Evolutionary conservation across 2,797 vertebrate genomes (phyloP), one percentile per base, ranked within the genome.

Genomic region (Phaenicophaeus curvirostris): DNA sequence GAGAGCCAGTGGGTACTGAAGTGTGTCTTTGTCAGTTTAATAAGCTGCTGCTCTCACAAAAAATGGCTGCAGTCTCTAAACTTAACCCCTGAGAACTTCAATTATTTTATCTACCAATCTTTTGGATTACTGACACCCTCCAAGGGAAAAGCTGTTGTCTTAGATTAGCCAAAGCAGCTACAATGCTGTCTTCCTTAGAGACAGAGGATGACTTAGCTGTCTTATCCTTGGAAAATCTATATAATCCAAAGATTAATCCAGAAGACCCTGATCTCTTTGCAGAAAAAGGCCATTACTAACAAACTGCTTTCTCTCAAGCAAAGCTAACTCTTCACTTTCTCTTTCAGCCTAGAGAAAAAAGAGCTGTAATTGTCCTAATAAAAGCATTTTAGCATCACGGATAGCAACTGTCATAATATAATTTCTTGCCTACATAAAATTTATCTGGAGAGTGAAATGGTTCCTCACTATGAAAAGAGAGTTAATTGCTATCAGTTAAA

Each of bases 21-120:
- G 94, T 97, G 86, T 89, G 93, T 83, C 82, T 97, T 97, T 96
- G 94, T 96, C 94, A 95, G 51, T 96, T 96, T 95, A 96, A 97
- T 97, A 93, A 96, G 6, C 67, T 93, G 83, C 81, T 94, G 81
- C 76, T 95, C 30, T 77, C 42, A 90, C 85, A 89, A 96, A 93
- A 95, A 96, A 93, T 93, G 93, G 95, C 91, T 96, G 71, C 89
- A 94, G 89, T 79, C 93, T 91, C 92, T 95, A 91, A 95, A 94
- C 54, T 93, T 95, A 96, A 97, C 95, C 95, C 95, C 91, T 91
- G 93, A 96, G 95, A 97, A 95, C 92, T 97, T 94, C 96, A 96
- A 96, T 96, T 96, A 96, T 94, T 96, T 97, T 95, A 96, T 96
- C 95, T 87, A 96, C 95, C 96, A 96, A 96, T 96, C 96, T 96